Conservation (phyloP, 2,113 vertebrate genomes). For the Megaleporinus macrocephalus region DNA sequence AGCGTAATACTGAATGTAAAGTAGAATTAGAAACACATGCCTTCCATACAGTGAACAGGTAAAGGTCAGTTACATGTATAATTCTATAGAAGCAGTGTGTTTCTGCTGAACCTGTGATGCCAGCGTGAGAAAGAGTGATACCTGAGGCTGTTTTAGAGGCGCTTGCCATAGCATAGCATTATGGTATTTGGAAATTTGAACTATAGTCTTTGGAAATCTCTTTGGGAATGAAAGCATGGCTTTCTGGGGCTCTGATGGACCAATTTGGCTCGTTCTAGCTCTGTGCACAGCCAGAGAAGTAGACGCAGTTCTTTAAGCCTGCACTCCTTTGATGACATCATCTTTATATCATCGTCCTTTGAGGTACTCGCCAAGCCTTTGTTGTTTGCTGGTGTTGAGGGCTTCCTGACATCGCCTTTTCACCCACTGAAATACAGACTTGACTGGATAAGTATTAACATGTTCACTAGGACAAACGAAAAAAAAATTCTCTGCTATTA, state of each 20-base stretch:
- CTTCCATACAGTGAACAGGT: too few species aligned
- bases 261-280: not conserved
- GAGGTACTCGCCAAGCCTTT: not conserved
- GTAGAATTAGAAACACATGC: too few species aligned
- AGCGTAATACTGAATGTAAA: too few species aligned
- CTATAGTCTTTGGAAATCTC: not conserved
- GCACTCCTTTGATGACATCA: not conserved
- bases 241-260: not conserved
- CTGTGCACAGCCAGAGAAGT: not conserved
- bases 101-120: not conserved
- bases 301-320: not conserved
- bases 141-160: not conserved
- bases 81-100: too few species aligned
- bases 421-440: not conserved
- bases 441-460: not conserved
- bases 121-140: not conserved
- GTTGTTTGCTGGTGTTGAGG: not conserved
- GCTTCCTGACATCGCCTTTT: not conserved
- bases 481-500: not conserved
- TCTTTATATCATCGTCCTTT: not conserved
- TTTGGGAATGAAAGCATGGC: not conserved
- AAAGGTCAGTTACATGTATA: too few species aligned
- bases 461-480: not conserved
- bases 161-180: not conserved
- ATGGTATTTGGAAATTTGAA: not conserved